Base-by-base conservation (phyloP, 1,140 invertebrate genomes). In the Drosophila sp. region DNA sequence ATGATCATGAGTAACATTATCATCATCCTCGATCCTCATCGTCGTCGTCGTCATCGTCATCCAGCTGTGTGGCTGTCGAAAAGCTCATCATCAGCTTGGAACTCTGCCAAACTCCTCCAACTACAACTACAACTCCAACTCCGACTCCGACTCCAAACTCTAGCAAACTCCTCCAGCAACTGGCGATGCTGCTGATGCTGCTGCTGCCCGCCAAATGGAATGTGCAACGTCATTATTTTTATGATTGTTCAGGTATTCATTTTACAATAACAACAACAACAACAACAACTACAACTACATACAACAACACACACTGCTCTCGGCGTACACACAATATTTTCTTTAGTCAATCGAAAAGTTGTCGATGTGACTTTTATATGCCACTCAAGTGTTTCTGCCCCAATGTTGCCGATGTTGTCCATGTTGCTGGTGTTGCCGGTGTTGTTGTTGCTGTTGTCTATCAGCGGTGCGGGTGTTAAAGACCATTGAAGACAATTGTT, bases 401-500 rank as follows among this genome's bases (percentile, higher is more conserved):
- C 47, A 60, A 38, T 54, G 75, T 69, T 69, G 80, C 57, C 61
- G 44, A 50, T 71, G 44, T 70, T 79, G 71, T 66, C 33, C 60
- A 38, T 54, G 75, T 66, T 69, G 80, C 41, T 76, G 50, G 35
- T 65, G 56, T 29, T 68, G 65, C 8, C 72, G 78, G 30, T 72
- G 72, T 61, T 82, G 74, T 69, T 78, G 81, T 79, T 86, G 77
- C 25, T 50, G 44, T 50, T 77, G 84, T 80, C 84, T 87, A 87
- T 87, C 84, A 89, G 77, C 84, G 84, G 84, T 87, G 84, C 84
- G 84, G 84, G 84, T 87, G 84, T 87, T 87, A 87, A 87, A 87
- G 84, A 87, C 84, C 84, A 87, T 85, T 87, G 84, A 87, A 87
- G 84, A 89, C 84, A 87, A 87, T 87, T 87, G 84, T 87, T 87